Evolutionary conservation across 2,888 invertebrate genomes (phyloP), one percentile per base, ranked within the genome.

Genomic region (Ormyrus pomaceus): DNA sequence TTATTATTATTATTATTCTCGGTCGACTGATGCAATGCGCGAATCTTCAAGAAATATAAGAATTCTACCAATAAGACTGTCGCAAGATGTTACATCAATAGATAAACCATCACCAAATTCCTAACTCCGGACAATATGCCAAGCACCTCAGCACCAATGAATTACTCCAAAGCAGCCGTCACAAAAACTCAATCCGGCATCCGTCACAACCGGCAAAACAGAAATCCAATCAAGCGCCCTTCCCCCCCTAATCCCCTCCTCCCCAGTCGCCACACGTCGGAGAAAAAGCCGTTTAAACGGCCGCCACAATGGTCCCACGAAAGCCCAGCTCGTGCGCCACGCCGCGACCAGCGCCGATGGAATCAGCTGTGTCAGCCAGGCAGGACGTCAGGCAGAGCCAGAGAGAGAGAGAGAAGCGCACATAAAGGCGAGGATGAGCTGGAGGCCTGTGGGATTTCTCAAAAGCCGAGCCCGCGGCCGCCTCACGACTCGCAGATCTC

Each of bases 401-500:
- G 34, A 34, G 34, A 4, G 34, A 34, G 34, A 34, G 34, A 34
- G 34, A 61, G 65, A 65, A 48, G 46, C 34, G 65, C 59, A 34
- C 34, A 73, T 61, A 69, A 74, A 62, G 68, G 77, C 72, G 79
- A 66, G 75, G 13, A 64, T 64, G 76, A 53, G 61, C 34, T 34
- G 34, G 2, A 34, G 34, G 34, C 10, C 9, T 61, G 45, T 45
- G n/a, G 61, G 46, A 62, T 76, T 62, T 77, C 61, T 62, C 11
- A 19, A 70, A 77, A 77, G 53, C 48, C 64, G 76, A 68, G 69
- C 68, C 76, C 69, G 69, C 34, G 34, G 34, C 34, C 34, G 59
- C 59, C 76, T 61, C 73, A 69, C 73, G 79, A 78, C 59, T 68
- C 48, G 19, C 7, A 74, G 72, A 68, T 66, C 71, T 58, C 69